A percentile compares a stretch with the other conserved stretches of the same genome.
These are phyloP conservation scores for Stenodema calcarata DNA, from an alignment of 2,888 invertebrate species.

Conservation along the genomic window DNA sequence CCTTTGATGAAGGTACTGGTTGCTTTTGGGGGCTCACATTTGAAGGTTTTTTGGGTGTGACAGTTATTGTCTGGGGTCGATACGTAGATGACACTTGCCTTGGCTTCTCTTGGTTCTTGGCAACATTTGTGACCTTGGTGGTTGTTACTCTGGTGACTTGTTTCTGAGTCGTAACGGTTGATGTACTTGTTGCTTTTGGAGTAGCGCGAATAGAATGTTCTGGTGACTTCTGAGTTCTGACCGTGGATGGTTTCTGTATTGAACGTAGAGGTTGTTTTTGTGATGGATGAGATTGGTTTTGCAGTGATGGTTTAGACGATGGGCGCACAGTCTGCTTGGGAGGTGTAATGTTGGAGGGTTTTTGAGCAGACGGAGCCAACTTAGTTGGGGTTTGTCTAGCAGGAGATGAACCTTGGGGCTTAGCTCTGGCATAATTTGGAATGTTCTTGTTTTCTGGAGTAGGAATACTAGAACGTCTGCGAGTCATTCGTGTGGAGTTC, in stretches of 20 bases:
- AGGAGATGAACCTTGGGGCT: background rate
- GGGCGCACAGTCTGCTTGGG: slow-evolving; percentile 30
- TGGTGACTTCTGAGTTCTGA: background rate
- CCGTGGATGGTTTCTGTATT: background rate
- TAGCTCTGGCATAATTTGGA: slow-evolving; percentile 43
- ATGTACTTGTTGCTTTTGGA: background rate
- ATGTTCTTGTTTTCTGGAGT: slow-evolving; percentile 47
- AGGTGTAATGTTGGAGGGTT: slow-evolving; percentile 19
- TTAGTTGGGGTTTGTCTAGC: background rate
- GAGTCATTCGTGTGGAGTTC: slow-evolving; percentile 35
- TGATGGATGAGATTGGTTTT: background rate
- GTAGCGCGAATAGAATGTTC: background rate
- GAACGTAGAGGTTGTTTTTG: background rate
- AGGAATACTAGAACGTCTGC: slow-evolving; percentile 55
- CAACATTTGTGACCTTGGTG: background rate
- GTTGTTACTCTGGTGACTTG: slow-evolving; percentile 15
- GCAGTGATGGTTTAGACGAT: slow-evolving; percentile 1
- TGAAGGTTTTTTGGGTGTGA: background rate
- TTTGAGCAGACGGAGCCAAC: background rate
- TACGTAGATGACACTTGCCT: background rate
- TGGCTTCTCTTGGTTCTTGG: background rate
- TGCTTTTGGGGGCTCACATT: background rate
- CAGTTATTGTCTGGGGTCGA: background rate
- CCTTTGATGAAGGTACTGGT: background rate
- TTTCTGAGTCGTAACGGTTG: background rate